These are phyloP conservation scores for Bagarius yarrelli DNA, from an alignment of 2,113 vertebrate genomes.

Conservation along the genomic window DNA sequence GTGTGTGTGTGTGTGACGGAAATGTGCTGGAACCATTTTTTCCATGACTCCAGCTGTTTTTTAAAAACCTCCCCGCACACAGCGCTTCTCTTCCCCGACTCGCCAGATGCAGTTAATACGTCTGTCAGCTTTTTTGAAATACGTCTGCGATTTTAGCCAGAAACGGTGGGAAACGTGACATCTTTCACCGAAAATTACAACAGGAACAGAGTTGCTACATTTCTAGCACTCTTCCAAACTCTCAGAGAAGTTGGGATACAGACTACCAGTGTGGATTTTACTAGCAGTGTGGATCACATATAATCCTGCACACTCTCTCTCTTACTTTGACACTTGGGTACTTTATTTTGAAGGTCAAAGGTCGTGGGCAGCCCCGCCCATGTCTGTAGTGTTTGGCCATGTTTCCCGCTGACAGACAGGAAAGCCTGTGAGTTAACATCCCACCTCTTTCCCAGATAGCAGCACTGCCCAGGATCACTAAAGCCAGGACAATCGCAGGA, in stretches of 20 bases:
- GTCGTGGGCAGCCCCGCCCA: constrained; percentile 43
- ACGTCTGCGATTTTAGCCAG: not conserved
- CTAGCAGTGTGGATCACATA: not conserved
- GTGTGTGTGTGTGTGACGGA: constrained; percentile 18
- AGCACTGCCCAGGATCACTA: constrained; percentile 55
- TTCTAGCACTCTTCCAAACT: not conserved
- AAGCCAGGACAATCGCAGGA: constrained; percentile 73
- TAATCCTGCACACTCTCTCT: not conserved
- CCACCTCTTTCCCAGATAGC: constrained; percentile 71
- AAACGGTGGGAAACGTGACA: constrained; percentile 20
- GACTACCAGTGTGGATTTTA: not conserved
- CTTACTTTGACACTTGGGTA: too few species aligned
- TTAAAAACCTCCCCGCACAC: constrained; percentile 40
- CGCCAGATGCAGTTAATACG: constrained; percentile 40
- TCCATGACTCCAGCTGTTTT: constrained; percentile 45
- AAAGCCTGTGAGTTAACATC: constrained; percentile 64
- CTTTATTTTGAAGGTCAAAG: constrained; percentile 36
- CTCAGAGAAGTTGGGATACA: not conserved
- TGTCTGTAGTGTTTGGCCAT: constrained; percentile 52
- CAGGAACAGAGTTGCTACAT: not conserved
- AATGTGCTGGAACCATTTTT: constrained; percentile 38
- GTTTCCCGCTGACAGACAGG: constrained; percentile 57
- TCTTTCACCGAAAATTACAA: constrained; percentile 17
- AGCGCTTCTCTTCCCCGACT: constrained; percentile 32
- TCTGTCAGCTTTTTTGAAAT: constrained; percentile 43